These are phyloP conservation scores for Cybosia mesomella DNA, from an alignment of 2,888 invertebrate genomes.

Conservation along the genomic window DNA sequence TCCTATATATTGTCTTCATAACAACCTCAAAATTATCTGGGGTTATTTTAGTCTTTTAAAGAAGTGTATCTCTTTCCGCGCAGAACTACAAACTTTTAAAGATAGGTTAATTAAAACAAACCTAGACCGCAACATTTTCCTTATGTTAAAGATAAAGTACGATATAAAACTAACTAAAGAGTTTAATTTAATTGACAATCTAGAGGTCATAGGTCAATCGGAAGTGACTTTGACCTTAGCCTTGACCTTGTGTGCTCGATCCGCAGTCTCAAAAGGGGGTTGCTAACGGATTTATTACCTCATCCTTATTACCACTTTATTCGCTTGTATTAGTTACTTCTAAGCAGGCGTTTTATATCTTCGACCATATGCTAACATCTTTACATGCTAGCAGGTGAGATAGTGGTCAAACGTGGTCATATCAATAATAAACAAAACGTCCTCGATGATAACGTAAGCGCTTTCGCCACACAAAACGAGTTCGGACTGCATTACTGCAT, in stretches of 20 bases:
- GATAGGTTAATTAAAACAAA: neutral
- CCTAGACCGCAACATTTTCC: neutral
- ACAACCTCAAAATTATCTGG: neutral
- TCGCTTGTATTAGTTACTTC: neutral
- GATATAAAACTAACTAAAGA: neutral
- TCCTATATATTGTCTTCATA: neutral
- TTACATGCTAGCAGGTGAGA: neutral
- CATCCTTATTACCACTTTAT: neutral
- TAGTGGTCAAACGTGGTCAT: neutral
- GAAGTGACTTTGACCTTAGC: neutral
- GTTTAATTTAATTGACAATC: neutral
- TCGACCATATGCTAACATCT: too few species aligned
- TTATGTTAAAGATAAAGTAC: neutral
- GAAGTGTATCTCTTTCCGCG: neutral
- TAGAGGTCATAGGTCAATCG: neutral
- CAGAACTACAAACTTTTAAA: neutral
- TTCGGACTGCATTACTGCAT: too few species aligned
- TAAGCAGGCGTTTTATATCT: neutral
- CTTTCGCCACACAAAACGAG: too few species aligned
- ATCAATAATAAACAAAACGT: too few species aligned
- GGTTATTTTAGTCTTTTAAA: neutral
- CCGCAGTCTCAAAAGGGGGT: neutral
- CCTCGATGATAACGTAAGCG: too few species aligned
- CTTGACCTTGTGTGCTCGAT: constrained; percentile 1
- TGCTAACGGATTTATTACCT: neutral